Conservation (phyloP, 2,113 vertebrate genomes). For the Stercorarius parasiticus region DNA sequence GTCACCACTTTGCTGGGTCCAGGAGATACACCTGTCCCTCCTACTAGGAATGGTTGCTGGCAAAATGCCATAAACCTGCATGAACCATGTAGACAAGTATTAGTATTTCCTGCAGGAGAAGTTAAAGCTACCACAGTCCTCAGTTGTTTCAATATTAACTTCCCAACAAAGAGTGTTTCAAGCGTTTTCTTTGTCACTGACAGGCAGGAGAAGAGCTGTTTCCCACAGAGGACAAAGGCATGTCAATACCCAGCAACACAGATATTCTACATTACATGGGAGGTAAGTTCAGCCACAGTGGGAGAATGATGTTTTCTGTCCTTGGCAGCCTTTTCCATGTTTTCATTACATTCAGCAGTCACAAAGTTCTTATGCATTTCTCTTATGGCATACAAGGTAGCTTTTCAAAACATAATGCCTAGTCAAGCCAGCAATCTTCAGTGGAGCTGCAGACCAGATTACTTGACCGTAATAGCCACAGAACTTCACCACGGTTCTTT, state of each 20-base stretch:
- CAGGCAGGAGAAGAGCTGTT: constrained; percentile 77
- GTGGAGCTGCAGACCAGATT: neutral
- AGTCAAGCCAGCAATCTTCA: neutral
- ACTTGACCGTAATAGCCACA: neutral
- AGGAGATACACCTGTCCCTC: neutral
- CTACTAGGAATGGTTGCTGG: neutral
- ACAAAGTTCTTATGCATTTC: neutral
- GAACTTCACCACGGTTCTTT: neutral
- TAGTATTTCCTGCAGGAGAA: neutral
- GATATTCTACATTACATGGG: constrained; percentile 83
- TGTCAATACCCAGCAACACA: constrained; percentile 65
- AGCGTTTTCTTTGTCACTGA: neutral
- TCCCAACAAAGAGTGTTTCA: neutral
- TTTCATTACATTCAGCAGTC: neutral
- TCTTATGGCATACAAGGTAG: neutral
- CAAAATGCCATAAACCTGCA: neutral
- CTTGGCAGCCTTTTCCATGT: neutral
- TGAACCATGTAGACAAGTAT: neutral
- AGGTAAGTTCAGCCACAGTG: constrained; percentile 63
- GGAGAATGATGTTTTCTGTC: neutral
- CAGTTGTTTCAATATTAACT: neutral
- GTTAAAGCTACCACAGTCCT: neutral
- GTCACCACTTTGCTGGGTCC: neutral
- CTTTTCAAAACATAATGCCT: neutral
- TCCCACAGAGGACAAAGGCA: constrained; percentile 75